Conservation (phyloP, 2,113 vertebrate genomes). For the Cranoglanis bouderius region DNA sequence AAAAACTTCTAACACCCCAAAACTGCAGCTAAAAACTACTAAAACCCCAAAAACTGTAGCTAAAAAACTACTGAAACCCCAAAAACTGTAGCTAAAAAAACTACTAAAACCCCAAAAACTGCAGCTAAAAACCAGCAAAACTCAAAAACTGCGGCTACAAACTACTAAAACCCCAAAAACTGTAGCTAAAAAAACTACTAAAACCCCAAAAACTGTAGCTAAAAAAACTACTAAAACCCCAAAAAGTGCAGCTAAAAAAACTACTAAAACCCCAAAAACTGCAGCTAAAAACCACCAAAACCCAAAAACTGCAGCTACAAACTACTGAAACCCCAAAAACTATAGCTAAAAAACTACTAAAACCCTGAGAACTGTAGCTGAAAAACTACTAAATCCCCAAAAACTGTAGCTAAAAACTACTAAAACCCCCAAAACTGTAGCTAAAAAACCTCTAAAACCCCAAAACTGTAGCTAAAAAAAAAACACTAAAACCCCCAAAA, state of each 20-base stretch:
- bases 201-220: neutral
- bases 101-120: too few species aligned
- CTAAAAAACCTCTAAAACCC: neutral
- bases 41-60: neutral
- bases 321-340: neutral
- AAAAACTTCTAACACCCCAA: too few species aligned
- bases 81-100: neutral
- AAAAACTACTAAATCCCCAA: neutral
- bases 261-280: neutral
- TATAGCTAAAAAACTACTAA: neutral
- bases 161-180: too few species aligned
- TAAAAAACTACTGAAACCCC: neutral
- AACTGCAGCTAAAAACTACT: too few species aligned
- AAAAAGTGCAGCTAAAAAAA: neutral
- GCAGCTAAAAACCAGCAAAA: neutral
- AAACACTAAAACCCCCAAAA: neutral
- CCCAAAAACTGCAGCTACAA: neutral
- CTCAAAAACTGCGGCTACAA: too few species aligned
- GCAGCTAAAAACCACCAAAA: neutral
- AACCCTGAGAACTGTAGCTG: neutral
- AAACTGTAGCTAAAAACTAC: neutral
- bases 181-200: neutral
- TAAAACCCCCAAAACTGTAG: neutral
- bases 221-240: neutral
- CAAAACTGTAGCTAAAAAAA: neutral